Evolutionary conservation across 30 jellyfish, hydroid and myxozoan genomes (phyloP).

Genomic region (Aurelia aurita): DNA sequence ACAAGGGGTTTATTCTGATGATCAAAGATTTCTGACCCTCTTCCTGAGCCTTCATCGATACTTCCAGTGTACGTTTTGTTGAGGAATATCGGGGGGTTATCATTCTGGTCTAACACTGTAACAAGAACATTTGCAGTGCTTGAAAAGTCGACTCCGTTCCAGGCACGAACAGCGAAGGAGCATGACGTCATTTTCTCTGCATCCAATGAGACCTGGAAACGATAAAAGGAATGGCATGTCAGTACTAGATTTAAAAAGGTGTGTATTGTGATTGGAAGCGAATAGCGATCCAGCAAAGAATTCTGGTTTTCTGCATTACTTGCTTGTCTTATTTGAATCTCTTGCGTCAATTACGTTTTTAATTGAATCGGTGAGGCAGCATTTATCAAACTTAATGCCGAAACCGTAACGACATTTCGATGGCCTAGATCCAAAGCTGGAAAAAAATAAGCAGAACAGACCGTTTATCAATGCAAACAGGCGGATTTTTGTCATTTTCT

Average conservation of each 20-base stretch:
- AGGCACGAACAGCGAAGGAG: conserved; percentile 67
- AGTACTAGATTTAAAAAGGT: background rate
- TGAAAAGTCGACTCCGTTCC: conserved; percentile 38
- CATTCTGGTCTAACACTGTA: conserved; percentile 76
- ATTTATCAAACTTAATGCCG: no score
- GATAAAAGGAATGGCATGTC: background rate
- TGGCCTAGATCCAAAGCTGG: no score
- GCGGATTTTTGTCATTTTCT: no score
- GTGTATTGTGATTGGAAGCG: no score
- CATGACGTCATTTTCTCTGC: conserved; percentile 74
- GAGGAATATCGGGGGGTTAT: conserved; percentile 81
- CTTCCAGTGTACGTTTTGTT: conserved; percentile 74
- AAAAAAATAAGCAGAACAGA: no score
- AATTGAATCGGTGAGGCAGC: no score
- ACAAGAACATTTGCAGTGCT: conserved; percentile 60
- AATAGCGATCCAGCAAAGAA: no score
- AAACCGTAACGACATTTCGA: no score
- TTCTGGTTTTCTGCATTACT: no score
- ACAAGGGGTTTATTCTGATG: conserved; percentile 51
- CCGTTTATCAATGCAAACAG: no score
- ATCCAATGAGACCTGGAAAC: conserved; percentile 74
- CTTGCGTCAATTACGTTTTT: no score
- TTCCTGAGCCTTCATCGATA: conserved; percentile 86
- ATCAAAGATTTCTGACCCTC: conserved; percentile 80
- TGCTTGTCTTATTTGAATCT: no score